Base-by-base conservation (phyloP, 2,888 invertebrate species). In the Nephrocerus scutellatus region DNA sequence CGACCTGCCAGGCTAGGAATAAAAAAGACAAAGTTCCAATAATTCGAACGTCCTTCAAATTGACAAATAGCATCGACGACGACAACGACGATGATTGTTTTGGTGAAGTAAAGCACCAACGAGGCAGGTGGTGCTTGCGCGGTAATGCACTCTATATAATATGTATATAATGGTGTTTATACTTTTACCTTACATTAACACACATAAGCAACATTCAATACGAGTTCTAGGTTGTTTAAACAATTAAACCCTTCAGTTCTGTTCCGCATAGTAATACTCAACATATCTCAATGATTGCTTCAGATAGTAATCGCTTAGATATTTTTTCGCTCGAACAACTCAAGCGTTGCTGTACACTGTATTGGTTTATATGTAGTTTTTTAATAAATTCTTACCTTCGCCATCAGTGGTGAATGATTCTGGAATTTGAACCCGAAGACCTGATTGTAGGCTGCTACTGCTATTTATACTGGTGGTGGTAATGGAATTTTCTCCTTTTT, bases 401-500 rank as follows among this genome's bases (percentile, higher is more conserved):
- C 84, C 84, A 66, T 84, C 84, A 62, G 86, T 87, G 66, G 85
- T 82, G 57, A 85, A 76, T 51, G 86, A 86, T 56, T 80, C 83
- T 52, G 60, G 53, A 53, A 56, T 57, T 49, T 52, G 57, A 44
- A 51, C 51, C 41, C 49, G 52, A 42, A 54, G 43, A 46, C 53
- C 52, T 41, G 56, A 48, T 43, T 49, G 50, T n/a, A n/a, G n/a
- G n/a, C n/a, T 56, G 43, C 37, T 39, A 48, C 43, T 52, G 49
- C 50, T 49, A 49, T 41, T 49, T 47, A 45, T 47, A 44, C 30
- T 47, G 41, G 35, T 48, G 41, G 35, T 48, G 46, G 53, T 49
- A 45, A 38, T 31, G 37, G 56, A 52, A 38, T 53, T 53, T 46
- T 52, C 55, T 50, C 47, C 56, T 51, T 57, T 60, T 54, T 55